A percentile compares a stretch with the other conserved stretches of the same genome.
phyloP scores from a whole-genome alignment of 2,888 invertebrate species.

The Anthrax anthrax region DNA sequence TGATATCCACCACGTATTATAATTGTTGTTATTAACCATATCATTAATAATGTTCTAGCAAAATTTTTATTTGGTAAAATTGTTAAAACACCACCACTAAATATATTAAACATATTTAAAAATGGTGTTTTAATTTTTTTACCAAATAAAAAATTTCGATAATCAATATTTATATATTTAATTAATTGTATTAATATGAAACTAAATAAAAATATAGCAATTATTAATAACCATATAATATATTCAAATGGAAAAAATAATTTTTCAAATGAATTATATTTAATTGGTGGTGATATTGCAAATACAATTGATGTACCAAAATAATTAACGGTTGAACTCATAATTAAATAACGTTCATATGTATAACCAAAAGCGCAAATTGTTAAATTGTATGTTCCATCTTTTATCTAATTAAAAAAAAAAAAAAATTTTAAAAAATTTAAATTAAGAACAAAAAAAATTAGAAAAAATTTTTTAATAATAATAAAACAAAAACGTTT shows the following conservation, averaged over 20 bases:
- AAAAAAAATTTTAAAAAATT: too few relatives aligned
- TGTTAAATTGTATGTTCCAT: conserved; percentile 8
- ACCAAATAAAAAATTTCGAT: conserved; percentile 7
- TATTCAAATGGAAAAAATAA: conserved; percentile 7
- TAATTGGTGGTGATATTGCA: conserved; percentile 2
- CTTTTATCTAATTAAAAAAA: conserved; percentile 2
- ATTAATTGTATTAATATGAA: conserved; percentile 1
- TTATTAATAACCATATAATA: conserved; percentile 6
- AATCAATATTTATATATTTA: neutral
- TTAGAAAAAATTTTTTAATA: too few relatives aligned
- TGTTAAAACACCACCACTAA: conserved; percentile 5
- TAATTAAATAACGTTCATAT: neutral
- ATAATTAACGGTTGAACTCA: conserved; percentile 3
- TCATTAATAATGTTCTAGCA: conserved; percentile 7
- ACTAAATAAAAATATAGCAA: neutral
- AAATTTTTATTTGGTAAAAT: conserved; percentile 7
- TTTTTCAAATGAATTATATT: conserved; percentile 7
- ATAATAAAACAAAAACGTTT: too few relatives aligned
- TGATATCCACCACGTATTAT: conserved; percentile 12
- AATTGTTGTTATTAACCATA: conserved; percentile 9
- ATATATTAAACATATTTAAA: conserved; percentile 8
- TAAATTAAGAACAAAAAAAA: too few relatives aligned
- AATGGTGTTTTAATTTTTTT: conserved; percentile 2
- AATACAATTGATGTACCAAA: conserved; percentile 3
- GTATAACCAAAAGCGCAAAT: conserved; percentile 4